Evolutionary conservation across 2,797 vertebrate species (phyloP).

Genomic region (Catamblyrhynchus diadema): DNA sequence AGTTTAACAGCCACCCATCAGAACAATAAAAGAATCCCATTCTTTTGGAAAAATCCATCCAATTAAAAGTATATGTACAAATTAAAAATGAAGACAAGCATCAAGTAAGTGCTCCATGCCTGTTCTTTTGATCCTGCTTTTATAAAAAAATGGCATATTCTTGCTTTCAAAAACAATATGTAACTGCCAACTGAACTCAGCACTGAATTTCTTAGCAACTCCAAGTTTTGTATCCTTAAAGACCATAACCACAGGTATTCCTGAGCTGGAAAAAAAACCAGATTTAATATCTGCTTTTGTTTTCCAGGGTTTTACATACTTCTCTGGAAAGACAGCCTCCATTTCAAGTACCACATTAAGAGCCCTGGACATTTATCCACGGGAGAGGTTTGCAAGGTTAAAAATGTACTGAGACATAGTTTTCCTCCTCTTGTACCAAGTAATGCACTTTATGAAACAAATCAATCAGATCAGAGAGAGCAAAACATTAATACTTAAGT

Average conservation of each 20-base stretch:
- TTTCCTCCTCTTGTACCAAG: neutral
- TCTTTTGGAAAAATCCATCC: neutral
- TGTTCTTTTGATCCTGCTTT: neutral
- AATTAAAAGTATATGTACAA: neutral
- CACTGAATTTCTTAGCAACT: neutral
- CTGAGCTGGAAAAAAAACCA: neutral
- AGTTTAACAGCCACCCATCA: neutral
- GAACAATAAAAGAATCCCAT: neutral
- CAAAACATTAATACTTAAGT: neutral
- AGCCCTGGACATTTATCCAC: neutral
- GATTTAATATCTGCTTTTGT: neutral
- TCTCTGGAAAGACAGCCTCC: neutral
- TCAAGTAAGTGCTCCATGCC: neutral
- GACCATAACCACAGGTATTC: constrained; percentile 14
- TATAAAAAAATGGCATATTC: neutral
- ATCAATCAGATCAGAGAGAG: neutral
- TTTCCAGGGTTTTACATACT: neutral
- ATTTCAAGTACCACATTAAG: neutral
- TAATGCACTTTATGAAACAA: neutral
- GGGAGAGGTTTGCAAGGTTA: neutral
- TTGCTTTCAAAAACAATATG: neutral
- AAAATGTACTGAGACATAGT: neutral
- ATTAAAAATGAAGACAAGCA: neutral
- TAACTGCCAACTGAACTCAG: neutral
- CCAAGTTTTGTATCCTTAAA: neutral